These are phyloP conservation scores for Myiozetetes cayanensis DNA, from an alignment of 2,113 vertebrate genomes.

Conservation along the genomic window DNA sequence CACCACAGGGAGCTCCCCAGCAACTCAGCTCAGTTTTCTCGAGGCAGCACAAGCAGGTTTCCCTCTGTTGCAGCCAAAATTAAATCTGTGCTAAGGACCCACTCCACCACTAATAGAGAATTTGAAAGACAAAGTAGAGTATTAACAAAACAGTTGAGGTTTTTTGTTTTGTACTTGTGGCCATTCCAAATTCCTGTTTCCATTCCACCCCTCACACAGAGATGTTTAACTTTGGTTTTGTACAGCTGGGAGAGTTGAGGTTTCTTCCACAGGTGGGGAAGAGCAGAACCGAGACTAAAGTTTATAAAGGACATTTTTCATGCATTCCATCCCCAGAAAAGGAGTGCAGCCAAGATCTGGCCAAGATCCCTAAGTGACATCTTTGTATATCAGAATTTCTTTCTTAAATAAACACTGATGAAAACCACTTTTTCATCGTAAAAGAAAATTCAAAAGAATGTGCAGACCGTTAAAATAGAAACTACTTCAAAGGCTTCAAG, in stretches of 20 bases:
- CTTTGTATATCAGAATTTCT: background rate
- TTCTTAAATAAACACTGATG: background rate
- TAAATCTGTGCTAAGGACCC: background rate
- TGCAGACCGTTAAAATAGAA: background rate
- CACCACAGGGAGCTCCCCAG: background rate
- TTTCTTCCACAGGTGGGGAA: background rate
- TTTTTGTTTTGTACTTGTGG: background rate
- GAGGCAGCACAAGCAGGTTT: background rate
- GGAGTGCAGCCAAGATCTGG: background rate
- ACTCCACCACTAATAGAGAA: background rate
- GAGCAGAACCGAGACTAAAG: background rate
- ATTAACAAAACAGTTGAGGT: background rate
- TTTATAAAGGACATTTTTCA: background rate
- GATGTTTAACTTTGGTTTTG: background rate
- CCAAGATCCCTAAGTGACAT: background rate
- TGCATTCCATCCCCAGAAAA: background rate
- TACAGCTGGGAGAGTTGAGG: background rate
- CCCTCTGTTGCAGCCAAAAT: background rate
- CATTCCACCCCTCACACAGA: background rate
- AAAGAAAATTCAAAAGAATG: background rate
- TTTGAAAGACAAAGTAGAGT: accelerated
- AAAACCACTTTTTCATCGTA: background rate
- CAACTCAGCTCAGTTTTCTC: background rate
- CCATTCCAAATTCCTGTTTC: background rate
- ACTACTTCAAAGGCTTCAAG: background rate